Conservation (phyloP, 2,888 invertebrate genomes). For the Gerris lacustris region DNA sequence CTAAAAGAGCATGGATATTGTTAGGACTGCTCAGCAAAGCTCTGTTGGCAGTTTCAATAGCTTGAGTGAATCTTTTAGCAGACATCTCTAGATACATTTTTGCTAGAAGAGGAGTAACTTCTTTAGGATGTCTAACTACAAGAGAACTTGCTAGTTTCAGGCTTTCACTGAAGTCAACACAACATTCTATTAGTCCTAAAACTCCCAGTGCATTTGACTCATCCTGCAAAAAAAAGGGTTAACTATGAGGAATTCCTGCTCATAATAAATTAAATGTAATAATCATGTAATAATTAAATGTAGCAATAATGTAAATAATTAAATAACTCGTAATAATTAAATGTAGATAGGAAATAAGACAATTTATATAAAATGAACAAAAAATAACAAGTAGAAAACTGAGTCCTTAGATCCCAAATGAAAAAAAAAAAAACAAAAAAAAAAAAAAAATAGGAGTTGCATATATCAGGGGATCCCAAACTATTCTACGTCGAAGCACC, state of each 20-base stretch:
- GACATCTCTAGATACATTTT: slow-evolving; percentile 5
- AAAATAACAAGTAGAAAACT: background rate
- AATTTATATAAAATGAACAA: background rate
- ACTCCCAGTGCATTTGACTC: slow-evolving; percentile 3
- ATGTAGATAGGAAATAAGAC: background rate
- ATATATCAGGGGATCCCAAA: too few species aligned
- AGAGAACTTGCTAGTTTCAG: background rate
- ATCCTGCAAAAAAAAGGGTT: background rate
- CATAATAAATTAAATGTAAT: too few species aligned
- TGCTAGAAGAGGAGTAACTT: background rate
- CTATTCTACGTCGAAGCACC: too few species aligned
- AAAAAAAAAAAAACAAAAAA: too few species aligned
- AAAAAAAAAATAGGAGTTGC: too few species aligned
- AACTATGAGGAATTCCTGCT: background rate
- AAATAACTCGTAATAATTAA: background rate
- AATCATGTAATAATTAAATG: too few species aligned
- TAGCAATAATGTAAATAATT: too few species aligned
- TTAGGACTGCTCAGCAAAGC: background rate
- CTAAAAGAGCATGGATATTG: slow-evolving; percentile 4
- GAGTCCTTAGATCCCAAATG: too few species aligned
- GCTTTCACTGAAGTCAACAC: background rate
- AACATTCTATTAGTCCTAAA: background rate
- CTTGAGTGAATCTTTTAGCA: background rate
- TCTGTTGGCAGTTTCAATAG: slow-evolving; percentile 5
- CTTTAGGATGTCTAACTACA: background rate